Conservation (phyloP, 2,113 vertebrate genomes). For the Chunga burmeisteri region DNA sequence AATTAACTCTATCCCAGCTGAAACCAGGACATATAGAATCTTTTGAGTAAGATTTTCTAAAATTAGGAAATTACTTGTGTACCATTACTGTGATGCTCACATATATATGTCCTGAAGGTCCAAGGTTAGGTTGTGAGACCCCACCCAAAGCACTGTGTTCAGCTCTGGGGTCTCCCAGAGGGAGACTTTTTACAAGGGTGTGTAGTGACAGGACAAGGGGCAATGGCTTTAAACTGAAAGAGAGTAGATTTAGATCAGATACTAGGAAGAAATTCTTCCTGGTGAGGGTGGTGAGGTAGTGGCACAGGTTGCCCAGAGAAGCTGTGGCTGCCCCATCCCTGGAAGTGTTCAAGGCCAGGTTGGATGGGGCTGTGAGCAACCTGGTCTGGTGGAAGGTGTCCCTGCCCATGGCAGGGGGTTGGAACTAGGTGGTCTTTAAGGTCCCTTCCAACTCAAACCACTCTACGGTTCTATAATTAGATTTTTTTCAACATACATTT, state of each 20-base stretch:
- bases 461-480: not conserved
- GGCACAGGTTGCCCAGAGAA: not conserved
- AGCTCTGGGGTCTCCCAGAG: not conserved
- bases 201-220: not conserved
- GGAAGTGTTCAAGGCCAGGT: not conserved
- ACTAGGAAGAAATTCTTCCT: not conserved
- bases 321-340: not conserved
- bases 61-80: not conserved
- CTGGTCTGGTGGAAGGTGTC: not conserved
- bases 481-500: not conserved
- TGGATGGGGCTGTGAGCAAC: not conserved
- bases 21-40: not conserved
- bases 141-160: not conserved
- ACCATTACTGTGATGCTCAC: not conserved
- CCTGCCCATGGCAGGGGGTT: not conserved
- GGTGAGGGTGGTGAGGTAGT: not conserved
- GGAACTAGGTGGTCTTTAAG: not conserved
- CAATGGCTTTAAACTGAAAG: not conserved
- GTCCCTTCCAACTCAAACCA: not conserved
- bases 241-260: not conserved
- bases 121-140: not conserved
- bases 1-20: no score
- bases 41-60: not conserved
- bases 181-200: not conserved
- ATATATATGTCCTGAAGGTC: not conserved